These are phyloP conservation scores for Stegodyphus mimosarum DNA, from an alignment of 1,140 invertebrate species.

Conservation along the genomic window DNA sequence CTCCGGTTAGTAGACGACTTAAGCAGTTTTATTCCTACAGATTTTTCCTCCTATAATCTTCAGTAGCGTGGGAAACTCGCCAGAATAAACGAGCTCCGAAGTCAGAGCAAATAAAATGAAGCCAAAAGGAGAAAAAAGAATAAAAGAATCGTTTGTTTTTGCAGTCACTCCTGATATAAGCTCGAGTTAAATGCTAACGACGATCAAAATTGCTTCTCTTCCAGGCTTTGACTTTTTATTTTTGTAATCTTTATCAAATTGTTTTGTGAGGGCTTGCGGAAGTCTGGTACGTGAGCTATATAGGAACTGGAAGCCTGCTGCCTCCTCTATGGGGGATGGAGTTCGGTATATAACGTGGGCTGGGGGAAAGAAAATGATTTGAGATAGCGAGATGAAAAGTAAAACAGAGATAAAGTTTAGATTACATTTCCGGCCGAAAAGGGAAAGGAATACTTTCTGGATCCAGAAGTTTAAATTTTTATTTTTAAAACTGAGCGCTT, in stretches of 20 bases:
- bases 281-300: background rate
- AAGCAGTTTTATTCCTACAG: conserved; percentile 33
- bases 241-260: conserved; percentile 39
- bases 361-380: background rate
- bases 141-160: conserved; percentile 10
- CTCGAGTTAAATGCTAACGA: conserved; percentile 40
- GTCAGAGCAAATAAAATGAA: conserved; percentile 32
- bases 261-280: conserved; percentile 34
- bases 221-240: background rate
- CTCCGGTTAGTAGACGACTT: conserved; percentile 20
- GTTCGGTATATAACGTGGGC: background rate
- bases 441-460: background rate
- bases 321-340: background rate
- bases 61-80: conserved; percentile 11
- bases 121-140: background rate
- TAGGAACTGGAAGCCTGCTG: background rate
- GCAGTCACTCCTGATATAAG: conserved; percentile 21
- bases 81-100: conserved; percentile 37
- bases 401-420: conserved; percentile 12
- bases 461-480: background rate
- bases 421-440: conserved; percentile 38
- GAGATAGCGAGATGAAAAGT: background rate
- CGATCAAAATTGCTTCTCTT: conserved; percentile 28
- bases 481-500: background rate
- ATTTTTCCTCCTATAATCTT: conserved; percentile 36